Evolutionary conservation across 1,140 invertebrate genomes (phyloP).

Genomic region (Micrasema minimum): DNA sequence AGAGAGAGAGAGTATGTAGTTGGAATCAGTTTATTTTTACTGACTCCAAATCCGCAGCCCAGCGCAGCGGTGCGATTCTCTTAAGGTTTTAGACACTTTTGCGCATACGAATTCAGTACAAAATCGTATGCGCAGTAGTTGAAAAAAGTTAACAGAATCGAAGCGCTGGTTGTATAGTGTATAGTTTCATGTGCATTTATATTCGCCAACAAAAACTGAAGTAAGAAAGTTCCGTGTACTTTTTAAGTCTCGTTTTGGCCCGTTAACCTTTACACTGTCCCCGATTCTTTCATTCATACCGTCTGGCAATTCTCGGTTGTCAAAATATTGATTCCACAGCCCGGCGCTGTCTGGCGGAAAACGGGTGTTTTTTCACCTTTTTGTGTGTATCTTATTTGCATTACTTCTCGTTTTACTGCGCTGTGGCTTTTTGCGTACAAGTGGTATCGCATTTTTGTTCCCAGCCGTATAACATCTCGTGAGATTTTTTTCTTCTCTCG

Average conservation of each 20-base stretch:
- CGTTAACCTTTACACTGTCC: constrained; percentile 22
- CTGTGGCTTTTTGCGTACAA: constrained; percentile 1
- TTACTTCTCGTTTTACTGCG: not conserved
- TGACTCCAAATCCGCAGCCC: no score
- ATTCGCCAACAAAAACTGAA: constrained; percentile 21
- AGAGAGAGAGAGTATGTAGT: no score
- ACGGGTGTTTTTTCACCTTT: not conserved
- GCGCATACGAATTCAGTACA: no score
- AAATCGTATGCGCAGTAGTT: no score
- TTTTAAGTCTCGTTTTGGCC: constrained; percentile 19
- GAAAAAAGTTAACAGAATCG: no score
- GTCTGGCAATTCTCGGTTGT: not conserved
- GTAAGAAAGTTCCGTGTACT: constrained; percentile 4
- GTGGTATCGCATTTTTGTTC: constrained; percentile 17
- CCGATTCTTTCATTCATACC: not conserved
- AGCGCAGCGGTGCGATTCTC: no score
- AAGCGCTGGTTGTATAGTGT: no score
- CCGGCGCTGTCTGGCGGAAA: not conserved
- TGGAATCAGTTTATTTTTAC: no score
- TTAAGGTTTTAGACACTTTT: no score
- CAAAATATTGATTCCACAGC: constrained; percentile 5
- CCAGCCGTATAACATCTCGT: constrained; percentile 19
- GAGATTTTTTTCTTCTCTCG: constrained; percentile 3
- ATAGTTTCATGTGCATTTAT: no score
- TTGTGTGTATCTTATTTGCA: not conserved